phyloP scores from a whole-genome alignment of 2,113 vertebrate species.

The Neopipo cinnamomea region DNA sequence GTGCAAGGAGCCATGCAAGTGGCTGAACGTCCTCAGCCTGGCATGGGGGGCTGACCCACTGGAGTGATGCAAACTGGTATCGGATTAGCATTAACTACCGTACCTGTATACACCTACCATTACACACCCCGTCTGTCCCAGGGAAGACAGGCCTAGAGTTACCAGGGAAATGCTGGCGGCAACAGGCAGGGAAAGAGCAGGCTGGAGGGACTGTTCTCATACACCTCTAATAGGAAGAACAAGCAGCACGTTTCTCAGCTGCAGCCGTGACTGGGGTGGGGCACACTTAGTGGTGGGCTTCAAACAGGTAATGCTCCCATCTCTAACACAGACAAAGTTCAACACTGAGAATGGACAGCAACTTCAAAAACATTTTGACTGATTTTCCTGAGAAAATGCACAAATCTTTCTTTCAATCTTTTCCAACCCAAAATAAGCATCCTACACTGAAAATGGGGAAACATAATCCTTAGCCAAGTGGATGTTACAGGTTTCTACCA shows the following conservation, averaged over 20 bases:
- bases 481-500: neutral
- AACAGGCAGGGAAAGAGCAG: rapidly evolving
- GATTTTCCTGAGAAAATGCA: neutral
- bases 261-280: neutral
- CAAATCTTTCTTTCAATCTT: neutral
- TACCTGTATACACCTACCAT: neutral
- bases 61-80: neutral
- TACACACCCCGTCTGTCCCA: rapidly evolving
- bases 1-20: neutral
- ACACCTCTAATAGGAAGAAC: rapidly evolving
- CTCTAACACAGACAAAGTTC: neutral
- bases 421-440: neutral
- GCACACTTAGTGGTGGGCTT: neutral
- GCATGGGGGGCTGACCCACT: rapidly evolving
- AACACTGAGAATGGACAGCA: rapidly evolving
- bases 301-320: neutral
- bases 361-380: neutral
- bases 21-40: neutral
- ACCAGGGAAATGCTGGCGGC: neutral
- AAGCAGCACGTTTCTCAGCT: neutral
- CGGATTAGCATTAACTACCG: neutral
- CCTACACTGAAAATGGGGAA: neutral
- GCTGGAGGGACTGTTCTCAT: neutral
- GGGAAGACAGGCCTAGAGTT: neutral
- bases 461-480: neutral